Base-by-base conservation (phyloP, 2,797 vertebrate genomes). In the Danio albolineatus region DNA sequence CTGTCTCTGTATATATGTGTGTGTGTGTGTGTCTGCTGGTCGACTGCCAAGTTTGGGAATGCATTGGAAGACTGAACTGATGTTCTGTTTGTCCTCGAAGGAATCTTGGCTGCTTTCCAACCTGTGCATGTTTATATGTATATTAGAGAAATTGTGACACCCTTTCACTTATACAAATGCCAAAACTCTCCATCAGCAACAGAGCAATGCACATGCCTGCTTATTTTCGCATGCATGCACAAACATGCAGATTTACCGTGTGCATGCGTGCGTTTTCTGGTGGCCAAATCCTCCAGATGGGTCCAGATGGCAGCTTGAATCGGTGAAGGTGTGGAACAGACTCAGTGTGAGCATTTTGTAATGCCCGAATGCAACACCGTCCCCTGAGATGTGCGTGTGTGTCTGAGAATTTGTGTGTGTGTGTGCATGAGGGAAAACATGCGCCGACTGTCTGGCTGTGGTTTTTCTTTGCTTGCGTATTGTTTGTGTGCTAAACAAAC, bases 271-370 rank as follows among this genome's bases (percentile, higher is more conserved):
- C 12, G 6, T 57, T 21, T 19, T 28, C 73, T 67, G 71, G 76
- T 78, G 65, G 76, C 65, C 76, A 78, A 78, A 78, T 77, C 65
- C 57, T 71, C 56, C 77, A 79, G 77, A 79, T 79, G 77, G 77
- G 77, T 54, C 67, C 77, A 79, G 77, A 79, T 79, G 77, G 77
- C 67, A 53, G 77, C 17, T 43, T 62, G 59, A 72, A 62, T 78
- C 67, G 14, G 41, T 74, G 72, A 78, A 78, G 48, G 76, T 83
- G 59, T 76, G 59, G 21, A 67, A 78, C 60, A 82, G 60, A 72
- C 75, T 73, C 62, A 17, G 10, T 59, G 76, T 70, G 77, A 79
- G 77, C 77, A 72, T 62, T 79, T 79, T 79, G 77, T 79, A 79
- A 79, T 62, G 77, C 77, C 57, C 6, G 77, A 79, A 79, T 54